Conservation (phyloP, 1,140 invertebrate genomes). For the Berghia stephanieae region DNA sequence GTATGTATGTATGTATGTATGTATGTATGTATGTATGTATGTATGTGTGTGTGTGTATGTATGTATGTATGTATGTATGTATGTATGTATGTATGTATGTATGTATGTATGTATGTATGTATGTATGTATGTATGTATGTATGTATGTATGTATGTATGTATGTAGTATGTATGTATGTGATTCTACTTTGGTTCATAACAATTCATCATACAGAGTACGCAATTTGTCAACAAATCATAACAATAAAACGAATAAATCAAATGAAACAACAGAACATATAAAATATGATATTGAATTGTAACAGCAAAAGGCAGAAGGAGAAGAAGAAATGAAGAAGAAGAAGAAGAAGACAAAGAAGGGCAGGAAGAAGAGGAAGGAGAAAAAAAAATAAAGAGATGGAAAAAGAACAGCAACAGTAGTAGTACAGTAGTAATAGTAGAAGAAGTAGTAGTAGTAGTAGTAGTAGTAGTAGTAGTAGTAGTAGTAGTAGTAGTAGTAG, state of each 20-base stretch:
- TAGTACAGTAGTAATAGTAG: background rate
- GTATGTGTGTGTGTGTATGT: background rate
- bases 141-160: background rate
- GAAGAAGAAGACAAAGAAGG: background rate
- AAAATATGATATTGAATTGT: too few relatives aligned
- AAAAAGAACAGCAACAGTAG: background rate
- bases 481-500: too few relatives aligned
- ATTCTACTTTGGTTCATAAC: too few relatives aligned
- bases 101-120: conserved; percentile 27
- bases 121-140: background rate
- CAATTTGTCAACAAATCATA: too few relatives aligned
- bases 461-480: too few relatives aligned
- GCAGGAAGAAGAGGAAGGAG: background rate
- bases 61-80: background rate
- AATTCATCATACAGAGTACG: too few relatives aligned
- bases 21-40: background rate
- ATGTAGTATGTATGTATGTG: too few relatives aligned
- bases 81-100: conserved; percentile 11
- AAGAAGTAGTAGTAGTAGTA: too few relatives aligned
- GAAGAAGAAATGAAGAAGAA: background rate
- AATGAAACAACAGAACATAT: too few relatives aligned
- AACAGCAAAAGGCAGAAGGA: background rate
- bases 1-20: too few relatives aligned
- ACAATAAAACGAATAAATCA: too few relatives aligned
- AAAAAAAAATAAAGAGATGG: background rate